Evolutionary conservation across 2,888 invertebrate species (phyloP).

Genomic region (Mamestra brassicae): DNA sequence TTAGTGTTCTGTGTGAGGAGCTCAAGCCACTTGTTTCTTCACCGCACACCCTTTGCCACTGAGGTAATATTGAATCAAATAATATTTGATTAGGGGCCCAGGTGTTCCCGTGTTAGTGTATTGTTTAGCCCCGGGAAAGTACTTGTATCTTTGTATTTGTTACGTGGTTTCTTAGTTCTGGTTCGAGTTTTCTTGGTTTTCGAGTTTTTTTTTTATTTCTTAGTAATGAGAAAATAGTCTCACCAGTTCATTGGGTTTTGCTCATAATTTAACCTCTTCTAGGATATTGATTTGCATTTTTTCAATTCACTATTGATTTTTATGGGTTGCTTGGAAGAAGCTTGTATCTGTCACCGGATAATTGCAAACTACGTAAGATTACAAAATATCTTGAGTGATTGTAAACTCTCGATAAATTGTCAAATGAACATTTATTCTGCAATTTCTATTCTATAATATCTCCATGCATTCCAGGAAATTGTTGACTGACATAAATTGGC

Average conservation of each 20-base stretch:
- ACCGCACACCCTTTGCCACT: slow-evolving; percentile 63
- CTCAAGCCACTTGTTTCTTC: slow-evolving; percentile 77
- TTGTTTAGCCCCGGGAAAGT: slow-evolving; percentile 70
- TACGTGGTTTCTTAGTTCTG: slow-evolving; percentile 47
- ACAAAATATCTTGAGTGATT: too few relatives aligned
- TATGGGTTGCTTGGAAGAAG: too few relatives aligned
- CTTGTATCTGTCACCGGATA: too few relatives aligned
- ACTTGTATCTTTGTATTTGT: slow-evolving; percentile 60
- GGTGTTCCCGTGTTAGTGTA: slow-evolving; percentile 75
- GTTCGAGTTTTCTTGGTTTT: slow-evolving; percentile 9
- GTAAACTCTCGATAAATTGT: too few relatives aligned
- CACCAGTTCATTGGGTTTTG: neutral
- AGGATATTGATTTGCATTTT: neutral
- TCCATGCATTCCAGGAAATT: too few relatives aligned
- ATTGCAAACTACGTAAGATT: too few relatives aligned
- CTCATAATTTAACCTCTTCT: neutral
- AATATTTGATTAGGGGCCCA: slow-evolving; percentile 83
- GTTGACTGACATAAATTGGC: too few relatives aligned
- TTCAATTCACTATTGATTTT: neutral
- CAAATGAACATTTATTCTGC: too few relatives aligned
- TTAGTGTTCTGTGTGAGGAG: slow-evolving; percentile 75
- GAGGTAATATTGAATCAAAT: slow-evolving; percentile 84
- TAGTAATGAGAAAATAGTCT: neutral
- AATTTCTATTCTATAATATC: too few relatives aligned
- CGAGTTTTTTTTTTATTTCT: neutral